Evolutionary conservation across 2,113 vertebrate species (phyloP).

Genomic region (Noctilio leporinus): DNA sequence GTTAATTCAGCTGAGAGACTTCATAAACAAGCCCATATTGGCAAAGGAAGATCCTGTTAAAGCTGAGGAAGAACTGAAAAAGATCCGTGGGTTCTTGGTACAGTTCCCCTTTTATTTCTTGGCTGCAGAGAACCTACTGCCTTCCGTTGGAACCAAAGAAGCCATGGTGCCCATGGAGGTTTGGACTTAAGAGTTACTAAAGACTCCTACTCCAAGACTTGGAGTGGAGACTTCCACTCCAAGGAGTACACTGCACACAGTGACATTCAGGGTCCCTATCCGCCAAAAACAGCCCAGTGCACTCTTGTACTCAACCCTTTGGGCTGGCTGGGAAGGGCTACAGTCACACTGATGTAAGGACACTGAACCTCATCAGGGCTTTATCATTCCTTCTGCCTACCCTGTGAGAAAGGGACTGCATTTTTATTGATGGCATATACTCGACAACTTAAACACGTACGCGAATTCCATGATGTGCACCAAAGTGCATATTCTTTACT

Average conservation of each 20-base stretch:
- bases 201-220: constrained; percentile 12
- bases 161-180: constrained; percentile 96
- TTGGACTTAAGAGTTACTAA: constrained; percentile 90
- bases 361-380: background rate
- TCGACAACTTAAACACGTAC: constrained; percentile 5
- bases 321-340: constrained; percentile 11
- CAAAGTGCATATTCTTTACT: constrained; percentile 6
- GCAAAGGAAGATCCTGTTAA: constrained; percentile 84
- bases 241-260: background rate
- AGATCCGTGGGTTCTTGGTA: constrained; percentile 94
- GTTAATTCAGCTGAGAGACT: constrained; percentile 87
- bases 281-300: background rate
- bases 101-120: constrained; percentile 95
- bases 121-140: constrained; percentile 89
- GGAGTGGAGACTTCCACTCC: constrained; percentile 2
- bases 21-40: constrained; percentile 83
- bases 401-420: background rate
- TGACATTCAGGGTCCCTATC: constrained; percentile 23
- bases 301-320: constrained; percentile 25
- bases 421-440: background rate
- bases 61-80: constrained; percentile 91
- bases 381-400: background rate
- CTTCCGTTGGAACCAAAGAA: constrained; percentile 94
- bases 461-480: background rate
- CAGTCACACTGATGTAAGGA: background rate